A percentile compares a stretch with the other conserved stretches of the same genome.
Evolutionary conservation across 2,797 vertebrate genomes (phyloP).

Genomic region (Nannoperca obscura): DNA sequence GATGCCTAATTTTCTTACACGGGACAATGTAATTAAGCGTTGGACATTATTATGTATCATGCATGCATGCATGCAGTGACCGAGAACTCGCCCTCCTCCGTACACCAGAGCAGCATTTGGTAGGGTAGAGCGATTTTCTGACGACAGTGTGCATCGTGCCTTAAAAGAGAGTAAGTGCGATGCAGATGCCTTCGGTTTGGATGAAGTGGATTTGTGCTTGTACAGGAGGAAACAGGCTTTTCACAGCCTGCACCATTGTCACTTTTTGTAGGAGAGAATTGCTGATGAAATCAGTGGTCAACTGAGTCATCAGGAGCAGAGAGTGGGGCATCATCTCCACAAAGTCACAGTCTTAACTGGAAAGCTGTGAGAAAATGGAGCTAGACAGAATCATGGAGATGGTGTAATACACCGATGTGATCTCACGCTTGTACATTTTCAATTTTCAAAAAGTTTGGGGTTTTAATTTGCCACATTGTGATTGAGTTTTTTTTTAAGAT

Average conservation of each 20-base stretch:
- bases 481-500: conserved; percentile 17
- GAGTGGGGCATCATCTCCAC: conserved; percentile 22
- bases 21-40: conserved; percentile 17
- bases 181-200: background rate
- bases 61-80: conserved; percentile 17
- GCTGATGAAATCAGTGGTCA: conserved; percentile 51
- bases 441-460: conserved; percentile 68
- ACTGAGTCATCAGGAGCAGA: conserved; percentile 34
- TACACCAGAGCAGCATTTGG: background rate
- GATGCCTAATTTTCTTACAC: conserved; percentile 26
- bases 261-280: conserved; percentile 44
- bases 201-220: conserved; percentile 20
- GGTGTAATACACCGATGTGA: conserved; percentile 2
- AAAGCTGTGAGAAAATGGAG: conserved; percentile 39
- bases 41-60: conserved; percentile 11
- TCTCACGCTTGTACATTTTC: conserved; percentile 49
- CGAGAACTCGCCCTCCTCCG: conserved; percentile 7
- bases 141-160: background rate
- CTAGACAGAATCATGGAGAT: conserved; percentile 29
- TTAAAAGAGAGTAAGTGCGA: background rate
- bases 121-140: background rate
- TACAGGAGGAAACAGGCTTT: conserved; percentile 15
- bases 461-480: conserved; percentile 62
- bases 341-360: conserved; percentile 3
- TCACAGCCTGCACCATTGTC: conserved; percentile 41